Evolutionary conservation across 2,888 invertebrate genomes (phyloP), one percentile per base, ranked within the genome.

Genomic region (Bursaphelenchus okinawaensis): DNA sequence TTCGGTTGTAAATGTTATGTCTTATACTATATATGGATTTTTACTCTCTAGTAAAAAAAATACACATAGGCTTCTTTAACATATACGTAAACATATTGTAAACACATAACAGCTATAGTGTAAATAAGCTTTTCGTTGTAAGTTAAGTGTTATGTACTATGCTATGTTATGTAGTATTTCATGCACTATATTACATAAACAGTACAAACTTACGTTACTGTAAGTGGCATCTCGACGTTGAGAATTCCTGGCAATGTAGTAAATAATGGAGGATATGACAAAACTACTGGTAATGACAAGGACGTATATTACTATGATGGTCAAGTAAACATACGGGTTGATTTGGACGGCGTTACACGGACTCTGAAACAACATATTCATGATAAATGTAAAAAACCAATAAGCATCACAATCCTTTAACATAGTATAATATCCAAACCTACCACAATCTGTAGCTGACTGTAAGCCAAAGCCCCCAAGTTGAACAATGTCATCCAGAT

Each of bases 251-350:
- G 80, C 80, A 65, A 80, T 81, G 52, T 70, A 74, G 63, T 77
- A 81, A 58, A 80, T 80, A 55, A 81, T 65, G 20, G 75, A 73
- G 0, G 80, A 81, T 23, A 81, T 65, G 7, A 72, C 65, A 62
- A 80, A 80, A 7, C 78, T 78, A 19, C 68, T 69, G 50, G 74
- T 64, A 56, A 80, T 81, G 70, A 80, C 74, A 16, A 80, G 68
- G 9, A 80, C 75, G 63, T 80, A 80, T 56, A 78, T 69, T 19
- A 81, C 50, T 59, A 67, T 67, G 24, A 73, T 74, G 20, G 62
- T 55, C 51, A 71, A 52, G 55, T 73, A 73, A 9, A 75, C 64
- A n/a, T 54, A 55, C 22, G 67, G 67, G 7, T 62, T 68, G 22
- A 73, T 50, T n/a, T n/a, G 7, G 9, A 73, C 70, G 20, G 24